Conservation (phyloP, 2,797 vertebrate species). For the Erpetoichthys calabaricus region DNA sequence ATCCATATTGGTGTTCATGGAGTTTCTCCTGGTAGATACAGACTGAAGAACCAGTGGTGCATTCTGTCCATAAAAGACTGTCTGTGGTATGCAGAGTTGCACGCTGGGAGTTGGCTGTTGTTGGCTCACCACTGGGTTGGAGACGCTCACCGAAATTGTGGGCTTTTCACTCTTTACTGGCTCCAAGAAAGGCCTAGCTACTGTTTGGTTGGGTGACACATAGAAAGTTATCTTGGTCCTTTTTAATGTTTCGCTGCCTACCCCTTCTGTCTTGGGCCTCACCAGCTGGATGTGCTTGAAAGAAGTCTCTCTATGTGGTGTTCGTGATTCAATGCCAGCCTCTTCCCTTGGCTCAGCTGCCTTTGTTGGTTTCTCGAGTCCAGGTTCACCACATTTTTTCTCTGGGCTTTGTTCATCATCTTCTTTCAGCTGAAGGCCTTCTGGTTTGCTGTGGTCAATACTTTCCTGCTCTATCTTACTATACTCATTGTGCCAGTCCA, state of each 20-base stretch:
- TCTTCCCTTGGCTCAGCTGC: not conserved
- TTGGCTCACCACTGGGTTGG: not conserved
- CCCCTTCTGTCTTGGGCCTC: constrained; percentile 1
- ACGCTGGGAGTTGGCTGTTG: constrained; percentile 15
- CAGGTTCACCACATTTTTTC: not conserved
- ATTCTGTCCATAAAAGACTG: constrained; percentile 49
- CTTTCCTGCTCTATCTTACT: constrained; percentile 19
- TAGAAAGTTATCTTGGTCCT: constrained; percentile 49
- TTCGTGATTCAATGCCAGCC: not conserved
- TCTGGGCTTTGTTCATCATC: not conserved
- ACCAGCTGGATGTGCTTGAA: constrained; percentile 29
- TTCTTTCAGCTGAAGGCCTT: constrained; percentile 12
- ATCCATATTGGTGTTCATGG: not conserved
- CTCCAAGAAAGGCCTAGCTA: constrained; percentile 13
- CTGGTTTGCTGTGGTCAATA: constrained; percentile 3
- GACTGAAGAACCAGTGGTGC: constrained; percentile 42
- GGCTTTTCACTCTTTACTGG: constrained; percentile 9
- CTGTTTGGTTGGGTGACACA: constrained; percentile 27
- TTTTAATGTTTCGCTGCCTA: constrained; percentile 31
- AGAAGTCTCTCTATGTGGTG: constrained; percentile 21
- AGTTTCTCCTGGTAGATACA: constrained; percentile 22
- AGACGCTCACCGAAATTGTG: not conserved
- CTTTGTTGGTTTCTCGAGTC: not conserved
- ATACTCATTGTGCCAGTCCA: constrained; percentile 18
- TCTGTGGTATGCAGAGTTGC: constrained; percentile 41